phyloP scores from a whole-genome alignment of 2,888 invertebrate genomes.

The Heliconius cydno region DNA sequence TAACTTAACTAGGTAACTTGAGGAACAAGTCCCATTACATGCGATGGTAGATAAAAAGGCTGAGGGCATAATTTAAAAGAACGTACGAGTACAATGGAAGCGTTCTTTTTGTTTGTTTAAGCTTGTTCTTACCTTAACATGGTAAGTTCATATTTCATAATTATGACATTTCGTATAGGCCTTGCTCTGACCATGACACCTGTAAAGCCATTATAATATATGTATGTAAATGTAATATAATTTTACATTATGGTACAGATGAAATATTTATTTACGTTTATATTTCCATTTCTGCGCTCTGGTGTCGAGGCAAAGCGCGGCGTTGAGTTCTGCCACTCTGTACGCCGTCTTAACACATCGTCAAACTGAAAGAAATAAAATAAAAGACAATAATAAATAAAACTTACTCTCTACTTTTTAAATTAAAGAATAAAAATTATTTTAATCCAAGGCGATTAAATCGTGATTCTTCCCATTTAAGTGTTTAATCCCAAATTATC shows the following conservation, averaged over 20 bases:
- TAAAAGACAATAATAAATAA: no score
- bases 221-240: neutral
- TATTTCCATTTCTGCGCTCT: no score
- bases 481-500: no score
- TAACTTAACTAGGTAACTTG: constrained; percentile 6
- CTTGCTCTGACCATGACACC: neutral
- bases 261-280: no score
- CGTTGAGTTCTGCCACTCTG: no score
- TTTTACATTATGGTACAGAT: neutral
- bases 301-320: no score
- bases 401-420: neutral
- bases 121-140: constrained; percentile 12
- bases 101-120: constrained; percentile 11
- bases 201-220: neutral
- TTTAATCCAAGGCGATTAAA: neutral
- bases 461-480: no score
- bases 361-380: no score
- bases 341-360: no score
- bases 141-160: constrained; percentile 19
- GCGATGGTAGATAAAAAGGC: constrained; percentile 3
- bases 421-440: no score
- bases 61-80: constrained; percentile 10
- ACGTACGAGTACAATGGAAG: constrained; percentile 11
- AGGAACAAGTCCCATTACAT: constrained; percentile 21
- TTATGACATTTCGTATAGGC: constrained; percentile 11